These are phyloP conservation scores for Melanotaenia boesemani DNA, from an alignment of 2,797 vertebrate genomes.

Conservation along the genomic window DNA sequence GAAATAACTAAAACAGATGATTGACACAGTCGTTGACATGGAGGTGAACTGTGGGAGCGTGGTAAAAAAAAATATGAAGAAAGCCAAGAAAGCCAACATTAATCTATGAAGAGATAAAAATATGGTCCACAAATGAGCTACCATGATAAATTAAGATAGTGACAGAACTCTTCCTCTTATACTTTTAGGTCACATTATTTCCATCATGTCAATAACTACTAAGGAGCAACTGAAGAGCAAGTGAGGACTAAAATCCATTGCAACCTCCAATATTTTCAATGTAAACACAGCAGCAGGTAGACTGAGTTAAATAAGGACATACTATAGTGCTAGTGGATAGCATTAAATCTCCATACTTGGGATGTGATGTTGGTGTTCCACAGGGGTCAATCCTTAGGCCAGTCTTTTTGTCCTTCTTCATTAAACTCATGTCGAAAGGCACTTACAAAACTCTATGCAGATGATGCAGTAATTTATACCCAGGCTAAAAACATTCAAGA, in stretches of 20 bases:
- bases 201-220: neutral
- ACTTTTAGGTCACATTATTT: too few relatives aligned
- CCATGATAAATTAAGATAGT: too few relatives aligned
- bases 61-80: conserved; percentile 1
- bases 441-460: too few relatives aligned
- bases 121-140: neutral
- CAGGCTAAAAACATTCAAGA: too few relatives aligned
- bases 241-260: neutral
- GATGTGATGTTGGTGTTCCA: too few relatives aligned
- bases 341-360: too few relatives aligned
- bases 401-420: too few relatives aligned
- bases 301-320: neutral
- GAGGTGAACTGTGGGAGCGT: neutral
- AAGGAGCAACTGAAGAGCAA: neutral
- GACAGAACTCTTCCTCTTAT: too few relatives aligned
- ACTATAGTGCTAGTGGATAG: too few relatives aligned
- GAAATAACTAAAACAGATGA: conserved; percentile 49
- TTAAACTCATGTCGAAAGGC: too few relatives aligned
- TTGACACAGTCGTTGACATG: conserved; percentile 50
- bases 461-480: too few relatives aligned
- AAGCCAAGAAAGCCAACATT: neutral
- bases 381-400: too few relatives aligned
- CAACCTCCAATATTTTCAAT: neutral
- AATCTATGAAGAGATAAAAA: neutral
- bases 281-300: neutral